phyloP scores from a whole-genome alignment of 2,888 invertebrate species.

The Cacoxenus indagator region DNA sequence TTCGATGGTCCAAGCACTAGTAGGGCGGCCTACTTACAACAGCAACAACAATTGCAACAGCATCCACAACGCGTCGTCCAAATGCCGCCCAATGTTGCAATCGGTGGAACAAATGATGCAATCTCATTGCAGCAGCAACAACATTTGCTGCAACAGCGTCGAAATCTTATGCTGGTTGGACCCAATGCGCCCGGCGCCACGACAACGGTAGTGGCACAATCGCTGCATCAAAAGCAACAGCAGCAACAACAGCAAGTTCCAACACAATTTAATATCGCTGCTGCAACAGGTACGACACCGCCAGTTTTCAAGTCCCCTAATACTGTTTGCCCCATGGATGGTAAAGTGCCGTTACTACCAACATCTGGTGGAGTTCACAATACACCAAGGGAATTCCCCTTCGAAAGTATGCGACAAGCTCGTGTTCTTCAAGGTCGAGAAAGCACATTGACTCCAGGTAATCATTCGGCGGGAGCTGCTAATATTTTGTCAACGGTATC shows the following conservation, averaged over 20 bases:
- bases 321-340: conserved; percentile 88
- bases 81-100: conserved; percentile 43
- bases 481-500: conserved; percentile 22
- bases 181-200: conserved; percentile 37
- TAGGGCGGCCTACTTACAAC: conserved; percentile 56
- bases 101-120: conserved; percentile 45
- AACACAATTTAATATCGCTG: conserved; percentile 39
- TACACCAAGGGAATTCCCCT: conserved; percentile 78
- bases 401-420: conserved; percentile 92
- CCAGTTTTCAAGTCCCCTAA: conserved; percentile 82
- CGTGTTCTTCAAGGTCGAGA: conserved; percentile 86
- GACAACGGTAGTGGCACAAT: conserved; percentile 27
- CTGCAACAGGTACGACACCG: conserved; percentile 47
- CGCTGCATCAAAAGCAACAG: conserved; percentile 38
- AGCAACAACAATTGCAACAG: conserved; percentile 43
- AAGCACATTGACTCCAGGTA: conserved; percentile 72
- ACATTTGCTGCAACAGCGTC: conserved; percentile 45
- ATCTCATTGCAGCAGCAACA: conserved; percentile 57
- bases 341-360: conserved; percentile 76
- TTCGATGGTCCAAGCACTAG: conserved; percentile 56
- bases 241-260: conserved; percentile 44
- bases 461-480: conserved; percentile 28
- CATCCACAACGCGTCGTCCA: conserved; percentile 44
- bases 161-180: conserved; percentile 41
- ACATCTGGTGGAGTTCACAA: conserved; percentile 71